These are phyloP conservation scores for Epicampocera succincta DNA, from an alignment of 2,888 invertebrate species.

Conservation along the genomic window DNA sequence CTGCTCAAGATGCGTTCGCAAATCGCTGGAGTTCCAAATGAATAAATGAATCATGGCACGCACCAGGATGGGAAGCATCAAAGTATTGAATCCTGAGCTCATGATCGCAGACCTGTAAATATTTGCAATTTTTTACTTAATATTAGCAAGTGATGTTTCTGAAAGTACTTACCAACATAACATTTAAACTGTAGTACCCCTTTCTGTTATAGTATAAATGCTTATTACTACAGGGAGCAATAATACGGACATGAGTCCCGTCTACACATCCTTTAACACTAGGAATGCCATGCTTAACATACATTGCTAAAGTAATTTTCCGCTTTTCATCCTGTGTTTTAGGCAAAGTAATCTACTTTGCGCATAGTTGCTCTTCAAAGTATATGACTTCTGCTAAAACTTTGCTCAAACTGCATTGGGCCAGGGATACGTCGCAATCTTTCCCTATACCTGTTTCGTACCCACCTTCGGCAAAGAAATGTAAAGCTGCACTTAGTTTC, in stretches of 20 bases:
- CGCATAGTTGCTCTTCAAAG: neutral
- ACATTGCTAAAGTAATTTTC: neutral
- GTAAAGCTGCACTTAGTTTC: neutral
- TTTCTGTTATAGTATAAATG: no score
- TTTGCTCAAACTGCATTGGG: neutral
- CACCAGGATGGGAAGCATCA: neutral
- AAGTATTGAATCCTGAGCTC: neutral
- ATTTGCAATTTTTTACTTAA: no score
- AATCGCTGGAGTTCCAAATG: constrained; percentile 9
- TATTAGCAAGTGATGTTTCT: neutral
- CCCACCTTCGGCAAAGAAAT: neutral
- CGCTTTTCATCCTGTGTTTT: neutral
- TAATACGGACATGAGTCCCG: neutral
- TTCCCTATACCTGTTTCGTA: neutral
- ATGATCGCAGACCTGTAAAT: neutral
- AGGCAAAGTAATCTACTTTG: no score
- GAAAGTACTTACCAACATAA: neutral
- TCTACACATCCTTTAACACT: no score
- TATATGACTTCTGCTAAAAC: neutral
- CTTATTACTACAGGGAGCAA: neutral
- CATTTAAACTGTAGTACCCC: no score
- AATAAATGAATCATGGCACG: constrained; percentile 6
- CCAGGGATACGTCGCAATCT: neutral
- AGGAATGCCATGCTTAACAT: neutral
- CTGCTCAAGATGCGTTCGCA: constrained; percentile 7